Evolutionary conservation across 2,888 invertebrate species (phyloP).

Genomic region (Stenodema calcarata): DNA sequence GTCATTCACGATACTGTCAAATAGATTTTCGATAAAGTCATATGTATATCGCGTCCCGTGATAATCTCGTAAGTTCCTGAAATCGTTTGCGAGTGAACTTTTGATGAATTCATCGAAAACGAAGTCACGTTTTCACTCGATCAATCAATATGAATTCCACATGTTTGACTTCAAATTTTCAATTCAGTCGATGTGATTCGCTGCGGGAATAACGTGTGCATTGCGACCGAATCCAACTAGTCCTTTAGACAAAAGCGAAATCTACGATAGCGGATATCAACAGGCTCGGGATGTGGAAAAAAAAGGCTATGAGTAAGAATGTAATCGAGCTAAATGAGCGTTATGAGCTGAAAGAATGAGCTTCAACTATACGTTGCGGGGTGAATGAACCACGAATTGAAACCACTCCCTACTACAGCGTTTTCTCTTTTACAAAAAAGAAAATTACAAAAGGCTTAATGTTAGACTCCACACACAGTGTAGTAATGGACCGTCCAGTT

Average conservation of each 20-base stretch:
- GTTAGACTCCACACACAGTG: not conserved
- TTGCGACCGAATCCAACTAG: not conserved
- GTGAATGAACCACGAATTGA: not conserved
- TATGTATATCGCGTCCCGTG: too few species aligned
- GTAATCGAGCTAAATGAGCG: constrained; percentile 10
- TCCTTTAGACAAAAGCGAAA: not conserved
- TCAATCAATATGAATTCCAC: too few species aligned
- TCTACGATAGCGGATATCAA: not conserved
- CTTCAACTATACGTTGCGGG: constrained; percentile 10
- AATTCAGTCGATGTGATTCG: too few species aligned
- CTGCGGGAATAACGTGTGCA: not conserved
- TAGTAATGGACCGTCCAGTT: not conserved
- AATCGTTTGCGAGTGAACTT: too few species aligned
- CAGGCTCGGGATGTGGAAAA: not conserved
- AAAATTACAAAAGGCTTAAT: not conserved
- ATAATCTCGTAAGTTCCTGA: too few species aligned
- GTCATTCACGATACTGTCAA: too few species aligned
- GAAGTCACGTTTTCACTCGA: too few species aligned
- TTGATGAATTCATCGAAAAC: too few species aligned
- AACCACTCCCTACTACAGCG: not conserved
- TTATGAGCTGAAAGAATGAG: not conserved
- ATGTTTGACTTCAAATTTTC: too few species aligned
- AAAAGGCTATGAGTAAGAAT: not conserved
- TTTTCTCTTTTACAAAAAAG: not conserved
- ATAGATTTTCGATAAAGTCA: too few species aligned